These are phyloP conservation scores for Sphecodes monilicornis DNA, from an alignment of 2,888 invertebrate genomes.

Conservation along the genomic window DNA sequence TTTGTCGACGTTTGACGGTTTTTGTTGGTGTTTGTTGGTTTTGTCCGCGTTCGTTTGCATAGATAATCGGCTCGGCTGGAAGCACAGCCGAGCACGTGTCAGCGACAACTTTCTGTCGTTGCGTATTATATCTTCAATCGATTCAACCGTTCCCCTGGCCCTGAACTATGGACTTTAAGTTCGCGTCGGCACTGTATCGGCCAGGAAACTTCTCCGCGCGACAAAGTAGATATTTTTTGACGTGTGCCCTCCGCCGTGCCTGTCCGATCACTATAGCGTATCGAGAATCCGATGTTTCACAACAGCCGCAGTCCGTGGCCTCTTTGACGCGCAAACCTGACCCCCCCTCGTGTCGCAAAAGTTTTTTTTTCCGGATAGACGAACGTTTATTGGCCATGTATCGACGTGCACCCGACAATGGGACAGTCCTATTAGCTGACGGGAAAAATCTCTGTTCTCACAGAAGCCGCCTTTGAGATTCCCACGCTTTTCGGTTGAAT, in stretches of 20 bases:
- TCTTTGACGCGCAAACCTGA: slow-evolving; percentile 5
- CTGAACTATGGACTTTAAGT: slow-evolving; percentile 55
- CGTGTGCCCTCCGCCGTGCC: background rate
- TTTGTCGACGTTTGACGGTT: too few species aligned
- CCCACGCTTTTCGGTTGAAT: background rate
- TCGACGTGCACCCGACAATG: background rate
- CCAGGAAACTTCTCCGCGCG: slow-evolving; percentile 19
- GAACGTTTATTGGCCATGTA: slow-evolving; percentile 12
- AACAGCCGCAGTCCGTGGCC: background rate
- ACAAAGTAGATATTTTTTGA: slow-evolving; percentile 48
- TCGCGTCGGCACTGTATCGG: slow-evolving; percentile 23
- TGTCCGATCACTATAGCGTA: background rate
- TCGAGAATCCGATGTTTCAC: background rate
- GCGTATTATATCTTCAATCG: slow-evolving; percentile 39
- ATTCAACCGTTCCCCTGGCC: slow-evolving; percentile 32
- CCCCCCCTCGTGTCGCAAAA: background rate
- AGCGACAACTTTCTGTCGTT: slow-evolving; percentile 11
- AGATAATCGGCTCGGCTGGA: background rate
- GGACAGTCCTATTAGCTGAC: background rate
- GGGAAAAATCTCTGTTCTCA: background rate
- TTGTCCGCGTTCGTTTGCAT: background rate
- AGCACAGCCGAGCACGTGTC: background rate
- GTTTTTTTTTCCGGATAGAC: slow-evolving; percentile 9
- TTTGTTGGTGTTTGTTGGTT: background rate
- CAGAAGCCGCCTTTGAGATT: background rate